Evolutionary conservation across 2,113 vertebrate genomes (phyloP).

Genomic region (Gnathonemus longibarbis): DNA sequence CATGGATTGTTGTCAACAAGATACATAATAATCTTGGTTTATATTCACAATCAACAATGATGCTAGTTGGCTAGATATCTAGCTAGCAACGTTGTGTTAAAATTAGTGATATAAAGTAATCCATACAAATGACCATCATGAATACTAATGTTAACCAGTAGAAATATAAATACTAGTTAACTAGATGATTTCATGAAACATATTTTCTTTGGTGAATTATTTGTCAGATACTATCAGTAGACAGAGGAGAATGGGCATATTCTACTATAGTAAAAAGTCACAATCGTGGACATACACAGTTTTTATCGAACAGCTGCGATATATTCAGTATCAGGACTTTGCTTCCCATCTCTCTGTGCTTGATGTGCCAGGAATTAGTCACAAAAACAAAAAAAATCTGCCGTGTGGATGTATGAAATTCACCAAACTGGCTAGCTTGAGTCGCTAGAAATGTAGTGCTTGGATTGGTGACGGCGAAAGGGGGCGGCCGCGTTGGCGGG

Average conservation of each 20-base stretch:
- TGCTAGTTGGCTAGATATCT: not conserved
- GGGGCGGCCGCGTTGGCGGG: conserved; percentile 13
- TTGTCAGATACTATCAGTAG: not conserved
- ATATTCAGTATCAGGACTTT: not conserved
- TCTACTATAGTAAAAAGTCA: not conserved
- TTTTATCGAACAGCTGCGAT: not conserved
- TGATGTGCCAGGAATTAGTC: not conserved
- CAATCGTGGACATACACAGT: not conserved
- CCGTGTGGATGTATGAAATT: not conserved
- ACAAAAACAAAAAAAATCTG: not conserved
- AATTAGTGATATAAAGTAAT: not conserved
- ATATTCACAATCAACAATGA: not conserved
- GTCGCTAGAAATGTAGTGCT: not conserved
- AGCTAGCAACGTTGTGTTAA: not conserved
- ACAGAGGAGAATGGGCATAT: not conserved
- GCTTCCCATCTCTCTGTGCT: not conserved
- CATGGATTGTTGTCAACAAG: not conserved
- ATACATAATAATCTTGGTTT: not conserved
- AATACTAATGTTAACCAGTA: not conserved
- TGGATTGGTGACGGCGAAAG: conserved; percentile 11
- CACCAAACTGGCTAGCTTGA: not conserved
- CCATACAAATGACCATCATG: not conserved
- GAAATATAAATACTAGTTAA: not conserved
- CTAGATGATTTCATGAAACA: not conserved
- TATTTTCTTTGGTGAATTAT: not conserved